Conservation (phyloP, 2,113 vertebrate genomes). For the Cryptotis parvus region DNA sequence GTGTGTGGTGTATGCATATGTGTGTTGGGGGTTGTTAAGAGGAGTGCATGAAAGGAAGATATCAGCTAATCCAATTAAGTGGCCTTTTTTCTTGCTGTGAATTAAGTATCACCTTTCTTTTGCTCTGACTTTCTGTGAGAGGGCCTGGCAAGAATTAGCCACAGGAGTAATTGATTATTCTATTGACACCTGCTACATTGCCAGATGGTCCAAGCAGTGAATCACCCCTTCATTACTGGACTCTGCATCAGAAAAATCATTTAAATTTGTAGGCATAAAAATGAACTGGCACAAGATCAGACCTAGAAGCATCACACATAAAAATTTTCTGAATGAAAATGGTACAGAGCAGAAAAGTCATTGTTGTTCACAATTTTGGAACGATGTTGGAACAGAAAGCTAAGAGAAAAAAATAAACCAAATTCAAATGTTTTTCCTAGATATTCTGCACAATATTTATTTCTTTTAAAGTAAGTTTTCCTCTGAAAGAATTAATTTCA, state of each 20-base stretch:
- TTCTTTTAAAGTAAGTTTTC: not conserved
- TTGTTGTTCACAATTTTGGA: not conserved
- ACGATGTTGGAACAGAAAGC: not conserved
- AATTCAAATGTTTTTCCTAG: not conserved
- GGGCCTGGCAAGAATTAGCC: conserved; percentile 18
- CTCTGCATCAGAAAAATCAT: not conserved
- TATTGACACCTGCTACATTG: not conserved
- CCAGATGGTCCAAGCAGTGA: not conserved
- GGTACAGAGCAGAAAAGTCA: not conserved
- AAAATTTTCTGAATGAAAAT: not conserved
- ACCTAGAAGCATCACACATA: not conserved
- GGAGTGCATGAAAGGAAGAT: not conserved
- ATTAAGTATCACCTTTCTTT: conserved; percentile 38
- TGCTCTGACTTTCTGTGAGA: not conserved
- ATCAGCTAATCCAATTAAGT: conserved; percentile 15
- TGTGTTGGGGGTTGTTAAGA: not conserved
- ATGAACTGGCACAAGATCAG: not conserved
- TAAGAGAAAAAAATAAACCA: not conserved
- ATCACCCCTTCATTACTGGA: not conserved
- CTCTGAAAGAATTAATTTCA: conserved; percentile 13
- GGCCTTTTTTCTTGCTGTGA: conserved; percentile 5
- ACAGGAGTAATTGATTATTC: not conserved
- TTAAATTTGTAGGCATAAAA: conserved; percentile 1
- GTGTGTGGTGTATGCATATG: not conserved
- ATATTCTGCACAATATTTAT: not conserved